phyloP scores from a whole-genome alignment of 2,113 vertebrate species.

The Pholis gunnellus region DNA sequence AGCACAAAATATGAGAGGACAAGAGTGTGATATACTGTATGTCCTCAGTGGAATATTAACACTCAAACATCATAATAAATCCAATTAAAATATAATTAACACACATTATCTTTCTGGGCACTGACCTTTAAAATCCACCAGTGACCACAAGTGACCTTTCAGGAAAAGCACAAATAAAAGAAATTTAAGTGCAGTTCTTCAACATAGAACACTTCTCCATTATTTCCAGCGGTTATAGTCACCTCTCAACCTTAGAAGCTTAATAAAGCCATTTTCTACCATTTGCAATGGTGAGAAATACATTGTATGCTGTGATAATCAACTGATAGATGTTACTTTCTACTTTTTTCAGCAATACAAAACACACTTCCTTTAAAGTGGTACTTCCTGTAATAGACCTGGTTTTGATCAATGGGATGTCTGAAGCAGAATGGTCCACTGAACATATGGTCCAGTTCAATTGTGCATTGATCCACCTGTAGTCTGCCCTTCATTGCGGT shows the following conservation, averaged over 20 bases:
- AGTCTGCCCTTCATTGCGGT: neutral
- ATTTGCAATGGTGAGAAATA: neutral
- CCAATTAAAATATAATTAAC: neutral
- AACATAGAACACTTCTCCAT: neutral
- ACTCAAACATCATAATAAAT: neutral
- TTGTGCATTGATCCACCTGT: slow-evolving; percentile 1
- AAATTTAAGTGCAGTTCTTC: neutral
- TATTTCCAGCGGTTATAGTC: neutral
- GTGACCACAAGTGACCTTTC: neutral
- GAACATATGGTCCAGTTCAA: slow-evolving; percentile 10
- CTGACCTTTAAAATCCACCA: slow-evolving; percentile 11
- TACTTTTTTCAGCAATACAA: neutral
- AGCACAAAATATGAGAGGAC: neutral
- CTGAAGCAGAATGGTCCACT: slow-evolving; percentile 13
- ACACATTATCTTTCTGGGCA: neutral
- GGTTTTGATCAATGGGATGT: slow-evolving; percentile 16
- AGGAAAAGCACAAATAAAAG: neutral
- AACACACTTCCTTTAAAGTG: slow-evolving; percentile 9
- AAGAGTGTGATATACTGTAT: neutral
- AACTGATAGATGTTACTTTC: neutral
- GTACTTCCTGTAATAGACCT: neutral
- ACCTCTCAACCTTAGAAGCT: neutral
- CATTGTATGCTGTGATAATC: neutral
- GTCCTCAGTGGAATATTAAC: neutral
- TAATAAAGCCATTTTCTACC: neutral